These are phyloP conservation scores for Thamnaconus septentrionalis DNA, from an alignment of 2,113 vertebrate genomes.

Conservation along the genomic window DNA sequence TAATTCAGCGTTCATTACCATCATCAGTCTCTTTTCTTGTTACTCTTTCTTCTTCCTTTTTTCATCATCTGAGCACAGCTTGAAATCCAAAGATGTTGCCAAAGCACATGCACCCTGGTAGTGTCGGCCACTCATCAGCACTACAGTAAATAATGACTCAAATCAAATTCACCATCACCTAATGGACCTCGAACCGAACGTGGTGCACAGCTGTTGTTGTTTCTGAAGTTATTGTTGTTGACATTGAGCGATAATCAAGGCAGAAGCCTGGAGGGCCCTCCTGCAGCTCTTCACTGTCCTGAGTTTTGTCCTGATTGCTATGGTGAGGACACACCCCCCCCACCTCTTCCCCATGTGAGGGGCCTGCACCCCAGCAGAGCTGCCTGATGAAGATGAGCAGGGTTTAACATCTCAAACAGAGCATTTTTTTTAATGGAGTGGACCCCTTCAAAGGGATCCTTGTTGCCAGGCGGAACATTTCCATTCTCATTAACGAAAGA, in stretches of 20 bases:
- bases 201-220: background rate
- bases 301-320: constrained; percentile 45
- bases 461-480: constrained; percentile 21
- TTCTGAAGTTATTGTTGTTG: constrained; percentile 3
- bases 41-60: too few species aligned
- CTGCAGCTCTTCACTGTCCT: background rate
- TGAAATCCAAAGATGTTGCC: too few species aligned
- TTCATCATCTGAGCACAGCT: too few species aligned
- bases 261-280: constrained; percentile 15
- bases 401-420: constrained; percentile 39
- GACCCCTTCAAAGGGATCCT: constrained; percentile 36
- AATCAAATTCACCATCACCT: constrained; percentile 1
- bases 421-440: constrained; percentile 7
- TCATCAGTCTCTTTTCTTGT: too few species aligned
- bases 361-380: background rate
- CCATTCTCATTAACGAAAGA: constrained; percentile 53
- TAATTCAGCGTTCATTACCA: too few species aligned
- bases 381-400: constrained; percentile 22
- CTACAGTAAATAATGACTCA: too few species aligned
- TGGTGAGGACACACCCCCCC: constrained; percentile 18
- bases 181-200: background rate
- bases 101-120: too few species aligned
- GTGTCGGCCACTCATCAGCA: too few species aligned
- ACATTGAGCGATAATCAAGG: constrained; percentile 5
- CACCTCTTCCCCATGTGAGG: background rate